Evolutionary conservation across 2,888 invertebrate species (phyloP).

Genomic region (Tortrix viridana): DNA sequence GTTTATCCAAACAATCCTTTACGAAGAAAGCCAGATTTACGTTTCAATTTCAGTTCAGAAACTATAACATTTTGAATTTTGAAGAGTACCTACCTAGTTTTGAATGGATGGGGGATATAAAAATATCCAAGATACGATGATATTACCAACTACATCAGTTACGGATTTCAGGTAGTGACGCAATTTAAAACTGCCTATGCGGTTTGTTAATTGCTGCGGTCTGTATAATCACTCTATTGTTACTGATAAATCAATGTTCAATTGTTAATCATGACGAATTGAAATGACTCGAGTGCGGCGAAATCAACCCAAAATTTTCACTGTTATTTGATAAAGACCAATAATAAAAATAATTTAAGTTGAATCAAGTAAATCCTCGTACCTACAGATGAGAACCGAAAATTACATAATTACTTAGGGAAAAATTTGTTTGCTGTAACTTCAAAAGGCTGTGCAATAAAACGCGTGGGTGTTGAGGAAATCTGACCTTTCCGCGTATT

Average conservation of each 20-base stretch:
- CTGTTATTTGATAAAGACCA: neutral
- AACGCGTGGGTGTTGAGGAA: constrained; percentile 10
- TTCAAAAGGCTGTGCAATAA: neutral
- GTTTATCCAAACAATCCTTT: neutral
- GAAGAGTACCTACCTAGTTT: neutral
- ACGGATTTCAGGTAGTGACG: constrained; percentile 13
- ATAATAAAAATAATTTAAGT: neutral
- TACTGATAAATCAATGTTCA: constrained; percentile 27
- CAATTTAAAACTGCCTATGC: constrained; percentile 33
- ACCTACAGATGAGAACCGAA: too few relatives aligned
- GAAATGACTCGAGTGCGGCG: constrained; percentile 10
- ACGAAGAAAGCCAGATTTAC: neutral
- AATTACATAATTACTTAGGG: neutral
- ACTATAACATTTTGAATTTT: neutral
- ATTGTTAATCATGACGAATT: constrained; percentile 32
- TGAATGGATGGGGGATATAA: too few relatives aligned
- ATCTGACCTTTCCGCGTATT: constrained; percentile 21
- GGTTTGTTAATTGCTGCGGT: constrained; percentile 34
- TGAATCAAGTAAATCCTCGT: too few relatives aligned
- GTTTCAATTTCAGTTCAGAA: neutral
- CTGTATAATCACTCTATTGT: constrained; percentile 37
- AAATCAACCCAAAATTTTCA: neutral
- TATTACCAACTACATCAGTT: neutral
- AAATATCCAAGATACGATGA: neutral
- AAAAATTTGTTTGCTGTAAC: neutral